Evolutionary conservation across 2,113 vertebrate species (phyloP).

Genomic region (Lonchura striata): DNA sequence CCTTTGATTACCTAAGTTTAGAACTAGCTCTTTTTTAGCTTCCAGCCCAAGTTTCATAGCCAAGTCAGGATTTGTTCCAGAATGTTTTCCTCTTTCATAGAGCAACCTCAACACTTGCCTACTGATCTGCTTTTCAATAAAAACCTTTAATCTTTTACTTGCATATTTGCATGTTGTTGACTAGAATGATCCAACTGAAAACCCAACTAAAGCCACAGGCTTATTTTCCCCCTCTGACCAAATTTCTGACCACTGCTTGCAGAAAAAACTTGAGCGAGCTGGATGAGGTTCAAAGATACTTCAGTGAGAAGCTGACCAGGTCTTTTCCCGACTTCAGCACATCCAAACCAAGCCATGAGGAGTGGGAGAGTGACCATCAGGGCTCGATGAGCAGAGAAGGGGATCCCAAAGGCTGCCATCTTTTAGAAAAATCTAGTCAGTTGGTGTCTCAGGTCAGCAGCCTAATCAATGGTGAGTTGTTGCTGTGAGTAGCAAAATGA

Average conservation of each 20-base stretch:
- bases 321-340: slow-evolving; percentile 63
- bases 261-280: slow-evolving; percentile 92
- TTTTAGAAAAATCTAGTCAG: slow-evolving; percentile 78
- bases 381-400: neutral
- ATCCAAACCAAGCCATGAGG: neutral
- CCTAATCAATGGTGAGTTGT: slow-evolving; percentile 80
- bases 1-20: neutral
- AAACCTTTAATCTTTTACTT: neutral
- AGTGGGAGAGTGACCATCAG: neutral
- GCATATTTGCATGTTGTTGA: neutral
- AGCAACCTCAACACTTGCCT: neutral
- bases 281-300: slow-evolving; percentile 92
- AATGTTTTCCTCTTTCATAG: neutral
- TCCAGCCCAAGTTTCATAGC: neutral
- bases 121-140: neutral
- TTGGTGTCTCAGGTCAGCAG: slow-evolving; percentile 83
- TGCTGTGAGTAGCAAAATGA: neutral
- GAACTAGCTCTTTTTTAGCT: neutral
- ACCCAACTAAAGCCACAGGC: neutral
- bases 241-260: neutral
- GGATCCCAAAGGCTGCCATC: slow-evolving; percentile 19
- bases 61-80: neutral
- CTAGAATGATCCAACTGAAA: neutral
- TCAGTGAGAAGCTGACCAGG: slow-evolving; percentile 84
- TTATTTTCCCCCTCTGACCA: neutral